Conservation (phyloP, 2,113 vertebrate species). For the Bambusicola thoracicus region DNA sequence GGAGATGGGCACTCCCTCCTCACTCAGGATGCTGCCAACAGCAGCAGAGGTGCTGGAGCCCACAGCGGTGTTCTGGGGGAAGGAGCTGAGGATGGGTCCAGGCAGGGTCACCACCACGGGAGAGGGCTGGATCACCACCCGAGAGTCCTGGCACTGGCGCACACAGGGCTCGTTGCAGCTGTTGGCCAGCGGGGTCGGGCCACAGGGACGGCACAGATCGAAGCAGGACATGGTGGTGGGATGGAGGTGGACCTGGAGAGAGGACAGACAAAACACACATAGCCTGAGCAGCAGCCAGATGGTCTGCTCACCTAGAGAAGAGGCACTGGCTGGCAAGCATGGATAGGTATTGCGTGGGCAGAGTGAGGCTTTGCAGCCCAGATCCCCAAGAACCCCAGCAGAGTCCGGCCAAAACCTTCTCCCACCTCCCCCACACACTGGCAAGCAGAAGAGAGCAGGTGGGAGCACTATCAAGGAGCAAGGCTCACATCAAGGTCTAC, state of each 20-base stretch:
- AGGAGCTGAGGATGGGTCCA: slow-evolving; percentile 35
- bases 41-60: not conserved
- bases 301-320: not conserved
- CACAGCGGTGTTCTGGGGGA: not conserved
- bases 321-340: too few relatives aligned
- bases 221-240: not conserved
- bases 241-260: not conserved
- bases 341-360: too few relatives aligned
- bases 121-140: not conserved
- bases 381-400: too few relatives aligned
- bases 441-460: rapidly evolving
- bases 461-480: too few relatives aligned
- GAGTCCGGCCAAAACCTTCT: too few relatives aligned
- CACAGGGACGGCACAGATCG: too few relatives aligned
- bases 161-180: slow-evolving; percentile 21
- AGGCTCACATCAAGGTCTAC: not conserved
- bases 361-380: too few relatives aligned
- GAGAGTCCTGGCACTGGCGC: slow-evolving; percentile 5
- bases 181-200: not conserved
- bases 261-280: not conserved
- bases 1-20: too few relatives aligned
- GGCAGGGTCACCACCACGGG: slow-evolving; percentile 30
- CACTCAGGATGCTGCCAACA: too few relatives aligned
- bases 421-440: rapidly evolving
- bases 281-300: not conserved